Evolutionary conservation across 2,797 vertebrate species (phyloP).

Genomic region (Smutsia gigantea): DNA sequence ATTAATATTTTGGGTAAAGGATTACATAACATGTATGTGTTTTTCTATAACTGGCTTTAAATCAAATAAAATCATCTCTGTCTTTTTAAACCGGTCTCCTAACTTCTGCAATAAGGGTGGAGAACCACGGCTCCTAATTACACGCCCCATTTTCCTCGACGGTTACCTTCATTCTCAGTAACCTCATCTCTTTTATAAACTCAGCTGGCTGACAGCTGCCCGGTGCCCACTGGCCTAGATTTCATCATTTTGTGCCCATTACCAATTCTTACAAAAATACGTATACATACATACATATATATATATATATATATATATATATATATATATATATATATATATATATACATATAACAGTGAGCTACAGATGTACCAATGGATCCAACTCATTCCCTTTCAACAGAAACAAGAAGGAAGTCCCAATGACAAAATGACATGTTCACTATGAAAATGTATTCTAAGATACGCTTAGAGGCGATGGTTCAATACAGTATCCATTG

Average conservation of each 20-base stretch:
- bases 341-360: neutral
- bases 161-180: neutral
- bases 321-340: too few relatives aligned
- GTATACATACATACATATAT: neutral
- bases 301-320: neutral
- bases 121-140: neutral
- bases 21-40: neutral
- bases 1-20: neutral
- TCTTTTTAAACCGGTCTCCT: neutral
- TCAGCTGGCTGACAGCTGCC: neutral
- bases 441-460: slow-evolving; percentile 20
- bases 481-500: neutral
- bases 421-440: neutral
- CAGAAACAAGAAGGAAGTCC: neutral
- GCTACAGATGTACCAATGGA: neutral
- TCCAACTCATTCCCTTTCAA: neutral
- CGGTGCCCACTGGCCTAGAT: slow-evolving; percentile 45
- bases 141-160: neutral
- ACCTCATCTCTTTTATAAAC: slow-evolving; percentile 9
- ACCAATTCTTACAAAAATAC: slow-evolving; percentile 32
- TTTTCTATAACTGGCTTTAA: neutral
- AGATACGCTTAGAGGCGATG: neutral
- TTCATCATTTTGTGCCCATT: slow-evolving; percentile 1
- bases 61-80: neutral
- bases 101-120: neutral